Evolutionary conservation across 2,797 vertebrate species (phyloP), one percentile per base, ranked within the genome.

Genomic region (Pantherophis vulpinus): DNA sequence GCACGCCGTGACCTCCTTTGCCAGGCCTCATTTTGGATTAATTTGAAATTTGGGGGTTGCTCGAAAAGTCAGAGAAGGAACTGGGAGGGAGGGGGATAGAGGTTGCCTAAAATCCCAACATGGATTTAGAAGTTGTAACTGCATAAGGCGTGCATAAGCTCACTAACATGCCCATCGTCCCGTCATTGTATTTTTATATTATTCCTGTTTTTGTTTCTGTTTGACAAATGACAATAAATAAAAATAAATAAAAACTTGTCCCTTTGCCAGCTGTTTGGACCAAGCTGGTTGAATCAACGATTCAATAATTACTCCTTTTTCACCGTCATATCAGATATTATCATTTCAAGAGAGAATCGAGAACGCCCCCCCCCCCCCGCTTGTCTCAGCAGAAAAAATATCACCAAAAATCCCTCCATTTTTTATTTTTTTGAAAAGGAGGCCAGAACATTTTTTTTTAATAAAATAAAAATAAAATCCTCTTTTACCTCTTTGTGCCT

Each of bases 401-500:
- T 83, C 74, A 11, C 37, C 20, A 1, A 12, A 83, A 83, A 12
- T 83, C 10, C 74, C 10, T n/a, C 12, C 12, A 4, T 13, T 2
- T 0, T 70, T 16, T n/a, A 51, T 51, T 16, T 79, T 79, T 37
- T 37, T 10, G 1, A 37, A 74, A 37, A 37, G 7, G 70, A 37
- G 16, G 16, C 16, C n/a, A 37, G 37, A 25, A 42, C 27, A 27
- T 61, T 11, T 58, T 47, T 61, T 61, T 58, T 56, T 1, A 29
- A n/a, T n/a, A 63, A 12, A n/a, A 60, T 25, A 60, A 60, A 61
- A 66, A 66, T n/a, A 70, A 47, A 47, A 79, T 10, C 23, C 32
- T 9, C 2, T 63, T 7, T 95, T 98, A 99, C 99, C 99, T 99
- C 98, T 97, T 98, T 99, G 93, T 99, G 99, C 97, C 99, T 98